These are phyloP conservation scores for Gila robusta DNA, from an alignment of 2,797 vertebrate species.

Conservation along the genomic window DNA sequence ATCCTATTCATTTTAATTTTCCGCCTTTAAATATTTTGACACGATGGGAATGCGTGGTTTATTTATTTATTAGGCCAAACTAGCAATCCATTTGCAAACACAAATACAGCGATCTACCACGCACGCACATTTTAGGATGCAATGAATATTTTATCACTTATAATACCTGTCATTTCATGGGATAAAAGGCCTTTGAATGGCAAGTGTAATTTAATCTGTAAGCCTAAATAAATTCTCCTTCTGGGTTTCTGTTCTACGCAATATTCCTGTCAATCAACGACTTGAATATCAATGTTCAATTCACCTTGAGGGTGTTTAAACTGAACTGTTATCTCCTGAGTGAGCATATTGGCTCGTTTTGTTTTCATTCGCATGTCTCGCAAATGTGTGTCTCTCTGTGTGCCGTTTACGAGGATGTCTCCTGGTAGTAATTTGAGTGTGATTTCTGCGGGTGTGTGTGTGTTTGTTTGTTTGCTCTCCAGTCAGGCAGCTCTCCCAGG, in stretches of 20 bases:
- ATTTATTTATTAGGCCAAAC: neutral
- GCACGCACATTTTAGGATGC: neutral
- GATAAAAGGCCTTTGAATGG: slow-evolving; percentile 12
- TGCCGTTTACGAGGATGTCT: slow-evolving; percentile 25
- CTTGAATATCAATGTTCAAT: slow-evolving; percentile 1
- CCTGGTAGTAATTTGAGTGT: slow-evolving; percentile 26
- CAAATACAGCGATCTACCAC: neutral
- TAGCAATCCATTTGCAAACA: neutral
- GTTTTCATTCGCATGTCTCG: neutral
- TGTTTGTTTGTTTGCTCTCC: slow-evolving; percentile 29
- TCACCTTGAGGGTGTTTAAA: neutral
- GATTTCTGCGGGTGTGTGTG: slow-evolving; percentile 33
- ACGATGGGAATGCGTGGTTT: neutral
- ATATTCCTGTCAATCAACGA: slow-evolving; percentile 17
- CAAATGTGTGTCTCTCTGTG: neutral
- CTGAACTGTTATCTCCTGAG: neutral
- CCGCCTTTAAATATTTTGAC: slow-evolving; percentile 38
- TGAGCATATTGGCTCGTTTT: neutral
- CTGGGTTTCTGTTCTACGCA: slow-evolving; percentile 8
- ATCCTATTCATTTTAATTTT: neutral
- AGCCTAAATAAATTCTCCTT: neutral
- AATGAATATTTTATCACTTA: slow-evolving; percentile 10
- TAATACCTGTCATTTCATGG: neutral
- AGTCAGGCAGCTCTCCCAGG: slow-evolving; percentile 39
- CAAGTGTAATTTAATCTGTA: slow-evolving; percentile 23